These are phyloP conservation scores for Andricus quercusramuli DNA, from an alignment of 2,888 invertebrate species.

Conservation along the genomic window DNA sequence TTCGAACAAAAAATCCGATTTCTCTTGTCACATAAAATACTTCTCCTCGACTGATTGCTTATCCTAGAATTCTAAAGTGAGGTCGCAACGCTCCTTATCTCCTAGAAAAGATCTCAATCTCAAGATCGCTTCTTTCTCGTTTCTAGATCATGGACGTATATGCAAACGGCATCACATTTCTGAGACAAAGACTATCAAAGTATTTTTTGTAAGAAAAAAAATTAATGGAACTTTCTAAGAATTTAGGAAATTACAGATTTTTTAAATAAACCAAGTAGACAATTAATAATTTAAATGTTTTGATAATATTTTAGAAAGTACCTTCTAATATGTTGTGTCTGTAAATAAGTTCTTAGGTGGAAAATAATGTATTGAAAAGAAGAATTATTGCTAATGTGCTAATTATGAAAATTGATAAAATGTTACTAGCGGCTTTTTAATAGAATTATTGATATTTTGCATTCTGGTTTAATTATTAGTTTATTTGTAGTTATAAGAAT, in stretches of 20 bases:
- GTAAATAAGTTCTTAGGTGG: background rate
- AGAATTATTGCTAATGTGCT: background rate
- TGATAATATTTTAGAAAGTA: background rate
- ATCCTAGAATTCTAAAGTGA: background rate
- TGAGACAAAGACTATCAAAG: background rate
- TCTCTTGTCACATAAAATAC: too few relatives aligned
- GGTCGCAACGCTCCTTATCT: background rate
- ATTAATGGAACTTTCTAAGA: background rate
- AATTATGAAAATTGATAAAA: too few relatives aligned
- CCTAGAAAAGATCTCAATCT: constrained; percentile 4
- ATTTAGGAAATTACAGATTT: background rate
- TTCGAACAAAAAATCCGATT: too few relatives aligned
- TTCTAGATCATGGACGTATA: constrained; percentile 25
- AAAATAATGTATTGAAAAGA: background rate
- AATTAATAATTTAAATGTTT: too few relatives aligned
- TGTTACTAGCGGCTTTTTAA: too few relatives aligned
- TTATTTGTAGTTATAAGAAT: constrained; percentile 5
- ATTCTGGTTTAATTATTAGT: too few relatives aligned
- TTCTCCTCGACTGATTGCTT: too few relatives aligned
- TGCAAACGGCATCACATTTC: constrained; percentile 21
- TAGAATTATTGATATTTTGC: too few relatives aligned
- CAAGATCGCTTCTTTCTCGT: background rate
- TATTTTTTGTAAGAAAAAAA: background rate
- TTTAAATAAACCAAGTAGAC: background rate
- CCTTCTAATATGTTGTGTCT: background rate